Evolutionary conservation across 2,797 vertebrate genomes (phyloP).

Genomic region (Pipistrellus kuhlii): DNA sequence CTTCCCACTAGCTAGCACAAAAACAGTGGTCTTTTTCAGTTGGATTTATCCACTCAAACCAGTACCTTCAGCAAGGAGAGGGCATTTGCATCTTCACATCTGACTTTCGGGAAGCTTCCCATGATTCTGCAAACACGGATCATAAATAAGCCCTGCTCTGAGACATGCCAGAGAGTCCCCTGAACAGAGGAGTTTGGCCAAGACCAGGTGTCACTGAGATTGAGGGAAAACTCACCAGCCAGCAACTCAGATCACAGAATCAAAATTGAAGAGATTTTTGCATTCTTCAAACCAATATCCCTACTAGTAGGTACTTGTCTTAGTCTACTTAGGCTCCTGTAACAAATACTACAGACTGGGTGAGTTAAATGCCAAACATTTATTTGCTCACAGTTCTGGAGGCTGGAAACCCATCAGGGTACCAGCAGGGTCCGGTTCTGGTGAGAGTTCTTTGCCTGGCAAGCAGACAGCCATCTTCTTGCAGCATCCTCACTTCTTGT

Average conservation of each 20-base stretch:
- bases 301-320: not conserved
- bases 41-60: slow-evolving; percentile 14
- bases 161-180: not conserved
- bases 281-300: not conserved
- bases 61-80: not conserved
- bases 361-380: not conserved
- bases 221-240: not conserved
- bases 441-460: not conserved
- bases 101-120: slow-evolving; percentile 4
- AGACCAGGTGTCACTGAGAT: not conserved
- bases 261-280: not conserved
- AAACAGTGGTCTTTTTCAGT: not conserved
- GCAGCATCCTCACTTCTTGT: not conserved
- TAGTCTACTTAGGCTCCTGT: not conserved
- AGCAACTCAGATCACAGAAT: not conserved
- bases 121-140: slow-evolving; percentile 30
- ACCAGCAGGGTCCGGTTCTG: not conserved
- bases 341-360: not conserved
- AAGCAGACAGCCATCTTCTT: not conserved
- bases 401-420: not conserved
- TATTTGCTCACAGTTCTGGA: slow-evolving; percentile 8
- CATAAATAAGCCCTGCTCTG: not conserved
- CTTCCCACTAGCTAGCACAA: not conserved
- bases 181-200: not conserved
- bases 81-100: not conserved